Percentiles rank a stretch among this genome's conserved stretches.
Evolutionary conservation across 2,113 vertebrate genomes (phyloP).

Genomic region (Muntiacus reevesi): DNA sequence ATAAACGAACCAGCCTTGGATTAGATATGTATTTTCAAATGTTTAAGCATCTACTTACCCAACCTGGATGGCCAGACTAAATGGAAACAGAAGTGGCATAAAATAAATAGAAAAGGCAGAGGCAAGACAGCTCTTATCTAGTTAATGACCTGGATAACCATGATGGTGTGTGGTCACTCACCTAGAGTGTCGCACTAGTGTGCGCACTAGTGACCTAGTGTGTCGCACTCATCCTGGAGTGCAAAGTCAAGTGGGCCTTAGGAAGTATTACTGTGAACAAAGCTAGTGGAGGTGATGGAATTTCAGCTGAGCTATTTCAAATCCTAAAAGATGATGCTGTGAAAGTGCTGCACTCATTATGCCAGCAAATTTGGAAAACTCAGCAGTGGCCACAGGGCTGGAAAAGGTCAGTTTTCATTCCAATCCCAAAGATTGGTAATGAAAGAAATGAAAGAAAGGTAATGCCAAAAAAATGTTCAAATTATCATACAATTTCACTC

Average conservation of each 20-base stretch:
- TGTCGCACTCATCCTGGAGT: neutral
- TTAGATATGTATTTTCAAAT: neutral
- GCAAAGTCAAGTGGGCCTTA: neutral
- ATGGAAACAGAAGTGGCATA: neutral
- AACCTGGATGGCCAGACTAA: neutral
- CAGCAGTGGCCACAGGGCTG: neutral
- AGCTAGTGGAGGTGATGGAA: neutral
- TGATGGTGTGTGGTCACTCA: neutral
- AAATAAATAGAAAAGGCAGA: neutral
- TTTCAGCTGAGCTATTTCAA: neutral
- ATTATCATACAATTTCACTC: neutral
- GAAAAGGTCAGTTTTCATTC: neutral
- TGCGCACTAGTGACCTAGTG: too few relatives aligned
- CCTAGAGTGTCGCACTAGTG: neutral
- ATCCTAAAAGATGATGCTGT: neutral
- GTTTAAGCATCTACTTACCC: neutral
- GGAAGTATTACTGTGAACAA: neutral
- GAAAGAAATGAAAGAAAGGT: neutral
- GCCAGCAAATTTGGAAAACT: neutral
- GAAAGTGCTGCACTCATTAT: neutral
- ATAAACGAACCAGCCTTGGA: neutral
- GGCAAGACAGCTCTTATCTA: neutral
- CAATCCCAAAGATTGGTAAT: neutral
- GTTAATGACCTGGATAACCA: neutral
- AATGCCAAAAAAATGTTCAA: neutral